Conservation (phyloP, 2,113 vertebrate genomes). For the Synchiropus splendidus region DNA sequence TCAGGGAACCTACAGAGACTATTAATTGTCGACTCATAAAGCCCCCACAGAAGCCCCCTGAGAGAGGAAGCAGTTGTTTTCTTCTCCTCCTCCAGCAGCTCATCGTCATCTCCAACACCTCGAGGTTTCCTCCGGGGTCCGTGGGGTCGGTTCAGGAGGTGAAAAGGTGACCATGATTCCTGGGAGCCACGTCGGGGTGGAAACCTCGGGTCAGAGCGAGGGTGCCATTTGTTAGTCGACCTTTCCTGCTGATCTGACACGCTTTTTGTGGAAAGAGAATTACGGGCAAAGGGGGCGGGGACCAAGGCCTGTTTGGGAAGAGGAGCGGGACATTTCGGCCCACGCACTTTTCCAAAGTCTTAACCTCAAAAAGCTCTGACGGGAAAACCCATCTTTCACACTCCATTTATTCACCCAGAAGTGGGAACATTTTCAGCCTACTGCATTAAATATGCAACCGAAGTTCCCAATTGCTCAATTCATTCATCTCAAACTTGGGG, state of each 20-base stretch:
- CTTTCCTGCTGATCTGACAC: conserved; percentile 44
- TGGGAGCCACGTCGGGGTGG: conserved; percentile 49
- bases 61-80: conserved; percentile 42
- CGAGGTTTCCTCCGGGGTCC: conserved; percentile 37
- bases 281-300: too few relatives aligned
- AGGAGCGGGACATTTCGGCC: not conserved
- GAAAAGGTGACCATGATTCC: conserved; percentile 46
- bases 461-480: too few relatives aligned
- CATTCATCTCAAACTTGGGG: too few relatives aligned
- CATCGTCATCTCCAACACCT: conserved; percentile 42
- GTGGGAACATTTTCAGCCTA: too few relatives aligned
- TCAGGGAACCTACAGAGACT: conserved; percentile 54
- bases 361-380: too few relatives aligned
- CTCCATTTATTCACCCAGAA: too few relatives aligned
- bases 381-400: too few relatives aligned
- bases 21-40: conserved; percentile 65
- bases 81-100: conserved; percentile 15
- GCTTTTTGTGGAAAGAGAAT: conserved; percentile 23
- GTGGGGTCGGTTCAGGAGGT: conserved; percentile 50
- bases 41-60: conserved; percentile 24
- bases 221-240: conserved; percentile 60
- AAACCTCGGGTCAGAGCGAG: conserved; percentile 39
- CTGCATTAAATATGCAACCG: too few relatives aligned
- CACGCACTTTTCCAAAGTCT: too few relatives aligned
- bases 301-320: not conserved